These are phyloP conservation scores for Strongylocentrotus purpuratus DNA, from an alignment of 35 echinoderm and acorn worm genomes.

Conservation along the genomic window DNA sequence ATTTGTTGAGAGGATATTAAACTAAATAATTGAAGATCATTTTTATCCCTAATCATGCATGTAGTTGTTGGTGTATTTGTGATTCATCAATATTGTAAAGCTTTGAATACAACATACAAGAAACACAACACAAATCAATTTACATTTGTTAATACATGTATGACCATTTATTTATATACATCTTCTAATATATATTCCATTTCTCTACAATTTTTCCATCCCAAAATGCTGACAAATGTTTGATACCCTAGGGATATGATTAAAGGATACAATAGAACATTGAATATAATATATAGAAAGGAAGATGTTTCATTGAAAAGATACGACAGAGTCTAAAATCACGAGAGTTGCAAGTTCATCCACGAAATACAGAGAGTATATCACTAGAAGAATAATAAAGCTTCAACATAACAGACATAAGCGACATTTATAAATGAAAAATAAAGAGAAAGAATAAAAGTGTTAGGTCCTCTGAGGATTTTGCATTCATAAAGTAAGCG, in stretches of 20 bases:
- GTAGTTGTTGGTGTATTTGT: too few relatives aligned
- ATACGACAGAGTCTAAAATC: not conserved
- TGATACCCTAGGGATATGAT: not conserved
- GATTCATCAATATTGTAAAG: too few relatives aligned
- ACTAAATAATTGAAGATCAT: too few relatives aligned
- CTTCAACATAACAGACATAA: not conserved
- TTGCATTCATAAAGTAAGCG: too few relatives aligned
- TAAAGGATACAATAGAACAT: not conserved
- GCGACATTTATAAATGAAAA: not conserved
- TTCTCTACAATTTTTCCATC: slow-evolving; percentile 5
- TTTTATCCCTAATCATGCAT: too few relatives aligned
- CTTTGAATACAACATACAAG: not conserved
- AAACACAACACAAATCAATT: not conserved
- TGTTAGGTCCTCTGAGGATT: too few relatives aligned
- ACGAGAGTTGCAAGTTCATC: not conserved
- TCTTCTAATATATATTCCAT: slow-evolving; percentile 14
- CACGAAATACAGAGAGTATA: not conserved
- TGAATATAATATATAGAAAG: not conserved
- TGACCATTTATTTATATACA: slow-evolving; percentile 6
- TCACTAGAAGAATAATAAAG: not conserved
- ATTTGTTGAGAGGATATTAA: too few relatives aligned
- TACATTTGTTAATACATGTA: not conserved
- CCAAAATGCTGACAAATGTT: not conserved
- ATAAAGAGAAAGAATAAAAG: not conserved
- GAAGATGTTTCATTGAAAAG: slow-evolving; percentile 4